Evolutionary conservation across 2,888 invertebrate genomes (phyloP).

Genomic region (Lacanobia oleracea): DNA sequence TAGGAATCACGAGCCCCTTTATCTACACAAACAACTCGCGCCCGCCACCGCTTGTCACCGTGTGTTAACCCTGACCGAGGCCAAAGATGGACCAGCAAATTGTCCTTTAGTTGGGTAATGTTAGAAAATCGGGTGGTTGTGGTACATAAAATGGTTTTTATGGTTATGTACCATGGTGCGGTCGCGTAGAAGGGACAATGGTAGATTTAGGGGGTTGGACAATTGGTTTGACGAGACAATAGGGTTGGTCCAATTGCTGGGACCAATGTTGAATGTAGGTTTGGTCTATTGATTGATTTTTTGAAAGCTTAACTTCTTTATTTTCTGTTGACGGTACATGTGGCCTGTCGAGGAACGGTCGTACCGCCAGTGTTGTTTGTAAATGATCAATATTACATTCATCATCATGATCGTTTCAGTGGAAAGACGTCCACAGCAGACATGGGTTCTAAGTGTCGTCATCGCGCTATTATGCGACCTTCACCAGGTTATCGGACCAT

Average conservation of each 20-base stretch:
- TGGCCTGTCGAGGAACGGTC: not conserved
- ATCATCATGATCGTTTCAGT: no score
- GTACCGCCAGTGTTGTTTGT: not conserved
- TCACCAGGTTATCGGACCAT: no score
- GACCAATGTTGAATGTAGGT: not conserved
- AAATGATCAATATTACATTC: no score
- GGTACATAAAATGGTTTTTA: slow-evolving; percentile 56
- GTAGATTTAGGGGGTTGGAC: slow-evolving; percentile 13
- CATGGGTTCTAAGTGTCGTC: no score
- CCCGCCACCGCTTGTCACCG: slow-evolving; percentile 11
- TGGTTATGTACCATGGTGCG: slow-evolving; percentile 35
- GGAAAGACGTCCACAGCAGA: no score
- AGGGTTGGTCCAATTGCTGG: slow-evolving; percentile 2
- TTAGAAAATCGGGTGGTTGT: slow-evolving; percentile 43
- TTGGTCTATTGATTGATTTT: not conserved
- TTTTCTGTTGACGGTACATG: not conserved
- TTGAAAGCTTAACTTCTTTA: not conserved
- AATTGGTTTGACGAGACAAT: slow-evolving; percentile 29
- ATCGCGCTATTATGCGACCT: no score
- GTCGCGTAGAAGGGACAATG: slow-evolving; percentile 30
- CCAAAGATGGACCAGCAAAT: slow-evolving; percentile 57
- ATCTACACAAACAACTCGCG: no score
- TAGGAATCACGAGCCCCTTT: no score
- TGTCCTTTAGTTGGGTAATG: slow-evolving; percentile 45
- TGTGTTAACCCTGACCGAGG: not conserved